Conservation (phyloP, 1,140 invertebrate species). For the Gerris buenoi region DNA sequence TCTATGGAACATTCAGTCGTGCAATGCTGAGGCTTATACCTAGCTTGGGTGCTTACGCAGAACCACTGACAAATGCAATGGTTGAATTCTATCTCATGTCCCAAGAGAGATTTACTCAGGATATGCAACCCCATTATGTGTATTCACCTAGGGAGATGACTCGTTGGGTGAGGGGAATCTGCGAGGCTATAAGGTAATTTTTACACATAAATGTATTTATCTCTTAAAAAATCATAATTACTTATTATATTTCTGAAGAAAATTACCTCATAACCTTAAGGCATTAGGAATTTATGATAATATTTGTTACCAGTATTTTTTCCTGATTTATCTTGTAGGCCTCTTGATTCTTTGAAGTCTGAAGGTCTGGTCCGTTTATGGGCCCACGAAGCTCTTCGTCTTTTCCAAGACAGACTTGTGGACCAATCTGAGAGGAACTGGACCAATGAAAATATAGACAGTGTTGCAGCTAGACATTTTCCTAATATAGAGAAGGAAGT, state of each 20-base stretch:
- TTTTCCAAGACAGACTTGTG: constrained; percentile 94
- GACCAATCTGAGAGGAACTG: constrained; percentile 86
- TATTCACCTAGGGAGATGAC: constrained; percentile 99
- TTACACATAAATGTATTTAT: too few species aligned
- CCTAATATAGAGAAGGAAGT: constrained; percentile 72
- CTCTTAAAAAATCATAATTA: too few species aligned
- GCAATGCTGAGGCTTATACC: constrained; percentile 92
- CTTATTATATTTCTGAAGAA: too few species aligned
- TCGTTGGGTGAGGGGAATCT: constrained; percentile 96
- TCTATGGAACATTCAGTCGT: constrained; percentile 94
- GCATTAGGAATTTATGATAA: too few species aligned
- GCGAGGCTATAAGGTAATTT: constrained; percentile 86
- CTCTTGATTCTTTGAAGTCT: constrained; percentile 75
- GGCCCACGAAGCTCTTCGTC: constrained; percentile 93
- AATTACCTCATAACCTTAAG: too few species aligned
- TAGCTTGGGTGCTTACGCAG: constrained; percentile 76
- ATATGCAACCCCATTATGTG: constrained; percentile 99
- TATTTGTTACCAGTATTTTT: too few species aligned
- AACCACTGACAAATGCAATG: constrained; percentile 96
- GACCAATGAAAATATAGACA: constrained; percentile 97
- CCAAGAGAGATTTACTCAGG: constrained; percentile 96
- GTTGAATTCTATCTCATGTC: constrained; percentile 95
- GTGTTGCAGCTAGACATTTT: constrained; percentile 89
- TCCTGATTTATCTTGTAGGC: constrained; percentile 41
- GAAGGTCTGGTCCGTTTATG: constrained; percentile 92